Percentiles rank a stretch among this genome's conserved stretches.
These are phyloP conservation scores for Papilio dardanus DNA, from an alignment of 1,140 invertebrate genomes.

Conservation along the genomic window DNA sequence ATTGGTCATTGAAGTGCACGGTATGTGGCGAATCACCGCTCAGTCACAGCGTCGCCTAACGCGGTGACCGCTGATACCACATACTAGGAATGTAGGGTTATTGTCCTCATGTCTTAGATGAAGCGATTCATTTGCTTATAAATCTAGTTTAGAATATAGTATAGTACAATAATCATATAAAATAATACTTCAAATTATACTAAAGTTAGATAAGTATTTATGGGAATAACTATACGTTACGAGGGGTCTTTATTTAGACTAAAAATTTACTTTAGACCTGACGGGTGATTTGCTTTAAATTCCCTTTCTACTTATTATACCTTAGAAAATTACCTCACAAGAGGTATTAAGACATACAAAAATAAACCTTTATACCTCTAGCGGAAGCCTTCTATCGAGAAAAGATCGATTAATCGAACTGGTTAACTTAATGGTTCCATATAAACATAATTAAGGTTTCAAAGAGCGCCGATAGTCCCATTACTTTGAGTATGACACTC, in stretches of 20 bases:
- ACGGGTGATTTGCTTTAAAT: too few species aligned
- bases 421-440: constrained; percentile 68
- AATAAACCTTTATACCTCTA: not conserved
- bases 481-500: constrained; percentile 68
- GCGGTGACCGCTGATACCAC: constrained; percentile 48
- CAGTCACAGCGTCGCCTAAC: constrained; percentile 49
- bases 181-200: too few species aligned
- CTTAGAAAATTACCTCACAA: not conserved
- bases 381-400: constrained; percentile 44
- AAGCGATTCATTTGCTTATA: constrained; percentile 15
- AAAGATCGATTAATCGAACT: constrained; percentile 67
- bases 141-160: not conserved
- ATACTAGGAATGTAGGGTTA: constrained; percentile 61
- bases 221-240: too few species aligned
- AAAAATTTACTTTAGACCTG: too few species aligned
- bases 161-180: too few species aligned
- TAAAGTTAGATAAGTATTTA: too few species aligned
- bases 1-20: constrained; percentile 34
- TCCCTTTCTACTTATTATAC: too few species aligned
- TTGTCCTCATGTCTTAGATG: constrained; percentile 46
- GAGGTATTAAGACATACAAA: not conserved
- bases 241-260: too few species aligned
- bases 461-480: constrained; percentile 66
- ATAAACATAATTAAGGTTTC: constrained; percentile 78
- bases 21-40: constrained; percentile 49